A percentile compares a stretch with the other conserved stretches of the same genome.
phyloP scores from a whole-genome alignment of 2,888 invertebrate species.

The Drosophila kokeensis region DNA sequence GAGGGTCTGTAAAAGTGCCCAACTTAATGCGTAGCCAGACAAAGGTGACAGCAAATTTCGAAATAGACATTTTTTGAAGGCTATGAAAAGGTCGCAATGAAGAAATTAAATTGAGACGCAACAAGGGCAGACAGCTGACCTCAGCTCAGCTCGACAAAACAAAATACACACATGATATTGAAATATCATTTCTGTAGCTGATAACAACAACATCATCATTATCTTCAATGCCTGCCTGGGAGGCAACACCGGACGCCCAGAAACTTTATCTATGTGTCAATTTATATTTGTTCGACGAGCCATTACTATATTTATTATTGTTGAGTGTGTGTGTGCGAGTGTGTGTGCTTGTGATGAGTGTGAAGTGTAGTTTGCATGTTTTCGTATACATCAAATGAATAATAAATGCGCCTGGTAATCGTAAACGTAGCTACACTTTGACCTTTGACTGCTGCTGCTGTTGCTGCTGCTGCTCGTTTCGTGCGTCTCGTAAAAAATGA shows the following conservation, averaged over 20 bases:
- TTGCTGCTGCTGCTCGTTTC: constrained; percentile 4
- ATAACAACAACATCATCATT: constrained; percentile 34
- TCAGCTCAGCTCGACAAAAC: constrained; percentile 12
- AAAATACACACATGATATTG: constrained; percentile 36
- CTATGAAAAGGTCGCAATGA: constrained; percentile 42
- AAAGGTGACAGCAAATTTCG: constrained; percentile 24
- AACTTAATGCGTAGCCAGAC: constrained; percentile 9
- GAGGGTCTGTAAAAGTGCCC: constrained; percentile 7
- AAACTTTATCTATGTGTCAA: constrained; percentile 77
- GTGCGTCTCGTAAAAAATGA: constrained; percentile 21
- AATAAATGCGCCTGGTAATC: constrained; percentile 76
- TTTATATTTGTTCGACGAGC: constrained; percentile 78
- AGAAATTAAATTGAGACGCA: constrained; percentile 37
- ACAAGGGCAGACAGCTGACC: constrained; percentile 46
- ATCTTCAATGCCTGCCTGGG: constrained; percentile 34
- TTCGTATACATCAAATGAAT: constrained; percentile 68
- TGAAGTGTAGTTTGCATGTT: constrained; percentile 75
- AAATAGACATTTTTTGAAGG: constrained; percentile 2
- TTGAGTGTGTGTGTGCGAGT: constrained; percentile 12
- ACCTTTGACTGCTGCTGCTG: constrained; percentile 47
- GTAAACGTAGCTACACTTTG: constrained; percentile 76
- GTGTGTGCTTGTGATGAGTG: constrained; percentile 42
- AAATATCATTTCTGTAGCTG: constrained; percentile 43
- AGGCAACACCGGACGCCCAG: constrained; percentile 56
- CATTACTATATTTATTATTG: constrained; percentile 74